Conservation (phyloP, 1,140 invertebrate genomes). For the Lerema accius region DNA sequence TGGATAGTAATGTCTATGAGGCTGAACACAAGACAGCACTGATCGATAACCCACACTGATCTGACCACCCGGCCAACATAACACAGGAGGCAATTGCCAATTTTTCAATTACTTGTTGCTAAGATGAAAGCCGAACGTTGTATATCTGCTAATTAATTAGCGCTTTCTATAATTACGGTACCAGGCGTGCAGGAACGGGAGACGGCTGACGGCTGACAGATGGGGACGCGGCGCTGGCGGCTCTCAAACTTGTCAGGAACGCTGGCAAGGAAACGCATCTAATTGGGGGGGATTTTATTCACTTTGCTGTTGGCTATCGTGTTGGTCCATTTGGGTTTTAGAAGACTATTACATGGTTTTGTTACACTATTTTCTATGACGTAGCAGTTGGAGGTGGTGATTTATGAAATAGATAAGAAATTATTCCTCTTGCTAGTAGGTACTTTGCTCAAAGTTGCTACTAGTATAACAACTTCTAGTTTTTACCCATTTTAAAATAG, state of each 20-base stretch:
- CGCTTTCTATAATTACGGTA: constrained; percentile 62
- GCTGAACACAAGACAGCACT: constrained; percentile 9
- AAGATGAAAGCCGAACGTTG: constrained; percentile 48
- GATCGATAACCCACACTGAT: constrained; percentile 18
- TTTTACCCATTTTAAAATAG: no score
- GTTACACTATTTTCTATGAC: no score
- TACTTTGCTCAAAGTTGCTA: no score
- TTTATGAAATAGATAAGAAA: no score
- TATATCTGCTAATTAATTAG: constrained; percentile 75
- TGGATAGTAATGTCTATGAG: neutral
- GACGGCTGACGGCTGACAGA: constrained; percentile 69
- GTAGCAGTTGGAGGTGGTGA: no score
- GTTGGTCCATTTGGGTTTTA: constrained; percentile 6
- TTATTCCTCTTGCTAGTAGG: no score
- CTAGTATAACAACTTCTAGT: no score
- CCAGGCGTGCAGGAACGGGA: constrained; percentile 52
- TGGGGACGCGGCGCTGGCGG: constrained; percentile 67
- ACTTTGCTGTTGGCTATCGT: constrained; percentile 28
- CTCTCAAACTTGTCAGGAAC: constrained; percentile 62
- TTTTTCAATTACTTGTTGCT: constrained; percentile 57
- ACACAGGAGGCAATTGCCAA: constrained; percentile 41
- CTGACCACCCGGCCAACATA: constrained; percentile 8
- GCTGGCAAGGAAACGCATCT: constrained; percentile 55
- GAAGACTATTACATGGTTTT: neutral
- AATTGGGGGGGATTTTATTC: constrained; percentile 69